Base-by-base conservation (phyloP, 2,113 vertebrate species). In the Podocnemis expansa region DNA sequence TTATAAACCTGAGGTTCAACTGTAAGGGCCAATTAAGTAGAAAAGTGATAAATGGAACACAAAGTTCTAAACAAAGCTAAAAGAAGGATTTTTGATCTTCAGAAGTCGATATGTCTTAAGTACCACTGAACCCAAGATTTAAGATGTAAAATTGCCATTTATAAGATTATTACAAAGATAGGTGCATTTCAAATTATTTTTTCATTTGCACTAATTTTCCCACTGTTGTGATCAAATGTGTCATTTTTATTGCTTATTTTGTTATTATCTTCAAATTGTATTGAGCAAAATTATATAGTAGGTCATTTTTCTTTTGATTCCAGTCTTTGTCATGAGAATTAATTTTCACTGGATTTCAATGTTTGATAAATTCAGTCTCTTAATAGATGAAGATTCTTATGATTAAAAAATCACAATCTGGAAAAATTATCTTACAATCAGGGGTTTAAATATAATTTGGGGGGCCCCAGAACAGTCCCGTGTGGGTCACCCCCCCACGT, bases 11-110 rank as follows among this genome's bases (percentile, higher is more conserved):
- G 45, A 88, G 80, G 76, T 54, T 96, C 80, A 96, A 47, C n/a
- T 94, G 80, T 81, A 81, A 94, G 82, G 82, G 81, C 67, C 80
- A 97, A 85, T 82, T 84, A 91, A 97, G 91, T 22, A 95, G 38
- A 95, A 93, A 96, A 87, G 41, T 67, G 29, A 75, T 80, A 95
- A 51, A 91, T 88, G 41, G 29, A 94, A 91, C 87, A 90, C 84
- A 49, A 91, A 92, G 22, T 93, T 75, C 91, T 85, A 90, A 52
- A 19, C 24, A 91, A 91, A 93, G 43, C 1, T 4, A 83, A 84
- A 6, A 29, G 82, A 31, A 92, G 85, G 51, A 84, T 89, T 96
- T 95, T 76, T 80, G 52, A 94, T 93, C 17, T 84, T 88, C 70
- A 79, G 75, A 86, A 83, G 31, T 45, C 78, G 38, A 0, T 80